These are phyloP conservation scores for Anthoptus insignis DNA, from an alignment of 2,888 invertebrate species.

Conservation along the genomic window DNA sequence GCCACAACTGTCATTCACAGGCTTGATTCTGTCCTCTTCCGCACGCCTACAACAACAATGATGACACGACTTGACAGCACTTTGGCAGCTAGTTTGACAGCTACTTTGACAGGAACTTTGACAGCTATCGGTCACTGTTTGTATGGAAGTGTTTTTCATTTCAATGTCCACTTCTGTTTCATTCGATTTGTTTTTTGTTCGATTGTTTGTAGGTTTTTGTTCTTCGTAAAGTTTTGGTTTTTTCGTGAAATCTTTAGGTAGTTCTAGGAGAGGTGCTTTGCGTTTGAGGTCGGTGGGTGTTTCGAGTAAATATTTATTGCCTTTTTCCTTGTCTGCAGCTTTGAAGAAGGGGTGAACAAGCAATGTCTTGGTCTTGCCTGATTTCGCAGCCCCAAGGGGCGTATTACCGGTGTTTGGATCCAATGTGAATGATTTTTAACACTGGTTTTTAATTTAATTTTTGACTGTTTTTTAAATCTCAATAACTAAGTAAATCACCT, in stretches of 20 bases:
- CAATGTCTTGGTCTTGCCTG: conserved; percentile 62
- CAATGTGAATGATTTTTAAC: conserved; percentile 70
- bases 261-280: conserved; percentile 67
- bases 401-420: conserved; percentile 64
- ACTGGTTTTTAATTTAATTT: conserved; percentile 11
- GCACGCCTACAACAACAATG: conserved; percentile 61
- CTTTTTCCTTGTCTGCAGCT: conserved; percentile 46
- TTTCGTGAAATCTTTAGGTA: conserved; percentile 67
- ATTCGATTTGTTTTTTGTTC: conserved; percentile 28
- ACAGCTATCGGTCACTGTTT: conserved; percentile 44
- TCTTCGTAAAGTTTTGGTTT: conserved; percentile 71
- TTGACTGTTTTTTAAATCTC: not conserved
- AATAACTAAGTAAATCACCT: no score
- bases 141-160: conserved; percentile 57
- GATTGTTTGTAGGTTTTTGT: conserved; percentile 29
- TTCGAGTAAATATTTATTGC: conserved; percentile 70
- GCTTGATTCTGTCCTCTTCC: conserved; percentile 36
- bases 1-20: conserved; percentile 48
- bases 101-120: conserved; percentile 43
- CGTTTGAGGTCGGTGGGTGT: conserved; percentile 75
- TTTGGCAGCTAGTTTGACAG: conserved; percentile 33
- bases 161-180: conserved; percentile 46
- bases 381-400: conserved; percentile 67
- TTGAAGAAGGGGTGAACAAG: conserved; percentile 68
- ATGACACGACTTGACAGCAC: conserved; percentile 50